Conservation (phyloP, 2,113 vertebrate species). For the Dendropsophus ebraccatus region DNA sequence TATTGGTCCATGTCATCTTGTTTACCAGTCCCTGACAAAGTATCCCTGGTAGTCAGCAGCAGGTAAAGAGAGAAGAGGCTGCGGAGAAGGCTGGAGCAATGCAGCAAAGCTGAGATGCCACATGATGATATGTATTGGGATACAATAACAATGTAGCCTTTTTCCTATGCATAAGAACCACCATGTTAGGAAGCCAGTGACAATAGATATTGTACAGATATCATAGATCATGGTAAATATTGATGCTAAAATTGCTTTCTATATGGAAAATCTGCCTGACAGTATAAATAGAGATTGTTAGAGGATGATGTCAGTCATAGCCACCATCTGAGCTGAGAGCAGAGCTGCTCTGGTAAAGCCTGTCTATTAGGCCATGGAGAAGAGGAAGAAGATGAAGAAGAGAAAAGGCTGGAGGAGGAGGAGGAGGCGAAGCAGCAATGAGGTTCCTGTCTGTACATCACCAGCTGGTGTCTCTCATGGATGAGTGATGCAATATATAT, state of each 20-base stretch:
- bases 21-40: conserved; percentile 27
- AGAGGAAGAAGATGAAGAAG: background rate
- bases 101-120: conserved; percentile 68
- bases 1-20: background rate
- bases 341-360: background rate
- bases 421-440: too few relatives aligned
- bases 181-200: too few relatives aligned
- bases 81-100: conserved; percentile 61
- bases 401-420: too few relatives aligned
- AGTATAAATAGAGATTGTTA: too few relatives aligned
- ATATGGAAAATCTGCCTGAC: background rate
- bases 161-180: too few relatives aligned
- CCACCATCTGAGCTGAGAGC: background rate
- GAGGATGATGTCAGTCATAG: too few relatives aligned
- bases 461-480: too few relatives aligned
- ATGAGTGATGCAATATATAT: background rate
- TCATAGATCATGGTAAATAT: too few relatives aligned
- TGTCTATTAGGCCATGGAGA: background rate
- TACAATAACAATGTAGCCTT: background rate
- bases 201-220: too few relatives aligned
- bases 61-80: conserved; percentile 33
- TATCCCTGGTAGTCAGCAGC: conserved; percentile 63
- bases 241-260: background rate
- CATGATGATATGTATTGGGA: background rate
- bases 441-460: conserved; percentile 44